phyloP scores from a whole-genome alignment of 2,797 vertebrate genomes.

The Borostomias antarcticus region DNA sequence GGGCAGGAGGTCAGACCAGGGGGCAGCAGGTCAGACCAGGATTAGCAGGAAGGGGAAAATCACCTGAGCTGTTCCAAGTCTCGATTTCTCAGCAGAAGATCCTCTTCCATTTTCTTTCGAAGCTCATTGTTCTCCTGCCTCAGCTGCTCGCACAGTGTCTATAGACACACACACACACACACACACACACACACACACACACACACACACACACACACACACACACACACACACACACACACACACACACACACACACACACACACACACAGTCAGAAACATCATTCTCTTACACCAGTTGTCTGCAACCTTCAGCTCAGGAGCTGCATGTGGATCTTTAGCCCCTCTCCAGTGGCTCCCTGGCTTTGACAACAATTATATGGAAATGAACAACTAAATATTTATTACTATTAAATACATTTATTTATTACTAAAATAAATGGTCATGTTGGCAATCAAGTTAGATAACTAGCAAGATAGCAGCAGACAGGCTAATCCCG shows the following conservation, averaged over 20 bases:
- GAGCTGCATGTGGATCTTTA: too few relatives aligned
- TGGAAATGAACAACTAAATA: too few relatives aligned
- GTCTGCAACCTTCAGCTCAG: too few relatives aligned
- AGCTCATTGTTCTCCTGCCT: constrained; percentile 94
- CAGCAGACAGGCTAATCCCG: too few relatives aligned
- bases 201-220: constrained; percentile 21
- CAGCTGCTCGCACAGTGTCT: constrained; percentile 96
- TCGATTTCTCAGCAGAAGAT: constrained; percentile 92
- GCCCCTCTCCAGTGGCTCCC: too few relatives aligned
- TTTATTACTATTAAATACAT: too few relatives aligned
- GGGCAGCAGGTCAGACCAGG: constrained; percentile 14
- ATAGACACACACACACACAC: constrained; percentile 12
- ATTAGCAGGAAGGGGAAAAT: constrained; percentile 34
- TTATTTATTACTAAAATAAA: too few relatives aligned
- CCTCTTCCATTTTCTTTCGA: constrained; percentile 92
- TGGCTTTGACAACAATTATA: too few relatives aligned
- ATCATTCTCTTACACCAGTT: neutral
- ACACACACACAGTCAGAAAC: neutral
- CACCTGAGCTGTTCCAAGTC: constrained; percentile 91
- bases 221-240: constrained; percentile 13
- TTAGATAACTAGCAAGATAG: too few relatives aligned
- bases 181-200: constrained; percentile 19
- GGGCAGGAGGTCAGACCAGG: too few relatives aligned
- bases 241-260: constrained; percentile 19
- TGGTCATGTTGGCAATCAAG: too few relatives aligned